These are phyloP conservation scores for Apamea crenata DNA, from an alignment of 2,888 invertebrate species.

Conservation along the genomic window DNA sequence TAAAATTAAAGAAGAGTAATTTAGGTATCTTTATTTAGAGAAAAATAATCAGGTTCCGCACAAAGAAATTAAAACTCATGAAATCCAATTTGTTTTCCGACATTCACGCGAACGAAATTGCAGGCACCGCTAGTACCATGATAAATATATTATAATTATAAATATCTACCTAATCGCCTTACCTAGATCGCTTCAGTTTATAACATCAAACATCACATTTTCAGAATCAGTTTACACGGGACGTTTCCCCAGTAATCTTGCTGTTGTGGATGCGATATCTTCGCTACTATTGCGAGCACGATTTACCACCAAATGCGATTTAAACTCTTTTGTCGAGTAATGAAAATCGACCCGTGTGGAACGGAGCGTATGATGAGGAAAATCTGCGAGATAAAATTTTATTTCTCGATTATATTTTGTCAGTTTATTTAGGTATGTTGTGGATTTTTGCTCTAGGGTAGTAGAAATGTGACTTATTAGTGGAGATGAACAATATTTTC, in stretches of 20 bases:
- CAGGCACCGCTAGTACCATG: no score
- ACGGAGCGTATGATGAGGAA: conserved; percentile 12
- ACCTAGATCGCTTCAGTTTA: conserved; percentile 14
- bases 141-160: no score
- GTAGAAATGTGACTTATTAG: not conserved
- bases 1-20: no score
- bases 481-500: not conserved
- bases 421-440: not conserved
- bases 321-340: conserved; percentile 49
- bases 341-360: conserved; percentile 53
- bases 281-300: conserved; percentile 35
- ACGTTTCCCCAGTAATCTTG: conserved; percentile 70
- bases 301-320: conserved; percentile 53
- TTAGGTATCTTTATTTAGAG: no score
- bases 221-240: conserved; percentile 75
- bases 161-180: no score
- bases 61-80: no score
- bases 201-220: conserved; percentile 28
- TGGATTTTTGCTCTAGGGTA: not conserved
- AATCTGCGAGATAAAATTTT: conserved; percentile 13
- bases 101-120: no score
- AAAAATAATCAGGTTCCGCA: no score
- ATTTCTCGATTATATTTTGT: not conserved
- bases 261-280: conserved; percentile 64
- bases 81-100: no score